Evolutionary conservation across 2,797 vertebrate genomes (phyloP).

Genomic region (Oreortyx pictus): DNA sequence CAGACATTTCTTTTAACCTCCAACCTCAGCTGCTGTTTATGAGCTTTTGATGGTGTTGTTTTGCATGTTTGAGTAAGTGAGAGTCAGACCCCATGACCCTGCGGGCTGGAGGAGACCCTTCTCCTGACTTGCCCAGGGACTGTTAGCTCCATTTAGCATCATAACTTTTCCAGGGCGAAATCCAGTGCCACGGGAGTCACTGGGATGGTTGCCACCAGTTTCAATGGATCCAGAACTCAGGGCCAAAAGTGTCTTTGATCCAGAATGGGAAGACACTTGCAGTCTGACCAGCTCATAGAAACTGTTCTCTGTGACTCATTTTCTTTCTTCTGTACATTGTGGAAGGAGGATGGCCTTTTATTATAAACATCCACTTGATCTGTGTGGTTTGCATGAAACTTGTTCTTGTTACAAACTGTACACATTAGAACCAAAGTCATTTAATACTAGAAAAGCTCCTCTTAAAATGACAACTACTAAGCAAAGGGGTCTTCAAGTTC

Average conservation of each 20-base stretch:
- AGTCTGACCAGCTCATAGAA: background rate
- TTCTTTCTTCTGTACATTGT: background rate
- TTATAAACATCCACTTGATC: background rate
- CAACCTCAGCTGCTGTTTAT: background rate
- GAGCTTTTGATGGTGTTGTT: conserved; percentile 30
- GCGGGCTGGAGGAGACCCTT: background rate
- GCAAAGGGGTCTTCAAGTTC: background rate
- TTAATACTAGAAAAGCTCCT: background rate
- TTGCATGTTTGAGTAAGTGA: background rate
- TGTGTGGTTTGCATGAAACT: background rate
- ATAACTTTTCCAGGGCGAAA: background rate
- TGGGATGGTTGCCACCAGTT: background rate
- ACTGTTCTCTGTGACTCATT: background rate
- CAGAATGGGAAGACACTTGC: background rate
- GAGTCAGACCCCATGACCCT: background rate
- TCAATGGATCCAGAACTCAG: background rate
- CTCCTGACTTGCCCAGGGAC: background rate
- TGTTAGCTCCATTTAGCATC: background rate
- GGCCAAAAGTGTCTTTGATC: background rate
- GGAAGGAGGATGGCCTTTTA: background rate
- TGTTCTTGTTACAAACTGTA: background rate
- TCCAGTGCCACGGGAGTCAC: background rate
- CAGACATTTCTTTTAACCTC: conserved; percentile 15
- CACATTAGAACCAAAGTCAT: background rate
- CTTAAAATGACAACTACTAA: background rate